Base-by-base conservation (phyloP, 2,113 vertebrate species). In the Megaleporinus macrocephalus region DNA sequence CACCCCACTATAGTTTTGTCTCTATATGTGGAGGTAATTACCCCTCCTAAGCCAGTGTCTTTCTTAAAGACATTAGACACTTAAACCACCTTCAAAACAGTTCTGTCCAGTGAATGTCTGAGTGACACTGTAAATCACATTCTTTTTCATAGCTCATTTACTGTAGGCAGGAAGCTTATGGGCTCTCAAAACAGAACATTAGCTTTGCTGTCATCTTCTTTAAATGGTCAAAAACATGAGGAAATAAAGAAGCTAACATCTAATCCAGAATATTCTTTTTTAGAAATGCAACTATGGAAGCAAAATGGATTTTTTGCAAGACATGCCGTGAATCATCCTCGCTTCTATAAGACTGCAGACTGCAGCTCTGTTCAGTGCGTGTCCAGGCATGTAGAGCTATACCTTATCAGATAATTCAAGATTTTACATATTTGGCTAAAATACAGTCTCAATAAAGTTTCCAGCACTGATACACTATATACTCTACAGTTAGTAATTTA, bases 41-140 rank as follows among this genome's bases (percentile, higher is more conserved):
- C 41, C 13, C 3, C n/a, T 44, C 6, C 4, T 0, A 22, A 27
- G 16, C 68, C 51, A 68, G 29, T 75, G 65, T 14, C 24, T 7
- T 27, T 36, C 57, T 18, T 71, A 61, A 59, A n/a, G 55, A 44
- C 44, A 79, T 72, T 29, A 11, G 18, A 79, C 33, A 71, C 1
- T 47, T 15, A 5, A 77, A 66, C 20, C 59, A 55, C 63, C 3
- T 24, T 47, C 16, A 61, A 18, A 26, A 33, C 77, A 62, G 20
- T 62, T 73, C 41, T 26, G 11, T 72, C 26, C 30, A 27, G 27
- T 41, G n/a, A 12, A 36, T 41, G 59, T 29, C 29, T 73, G 26
- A 73, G 26, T 57, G 15, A 12, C 61, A 30, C 49, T 33, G 36
- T 73, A 73, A 63, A 63, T 80, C 70, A 80, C 36, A 29, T 20